Evolutionary conservation across 1,140 invertebrate species (phyloP), one percentile per base, ranked within the genome.

Genomic region (Macrotrachela quadricornifera): DNA sequence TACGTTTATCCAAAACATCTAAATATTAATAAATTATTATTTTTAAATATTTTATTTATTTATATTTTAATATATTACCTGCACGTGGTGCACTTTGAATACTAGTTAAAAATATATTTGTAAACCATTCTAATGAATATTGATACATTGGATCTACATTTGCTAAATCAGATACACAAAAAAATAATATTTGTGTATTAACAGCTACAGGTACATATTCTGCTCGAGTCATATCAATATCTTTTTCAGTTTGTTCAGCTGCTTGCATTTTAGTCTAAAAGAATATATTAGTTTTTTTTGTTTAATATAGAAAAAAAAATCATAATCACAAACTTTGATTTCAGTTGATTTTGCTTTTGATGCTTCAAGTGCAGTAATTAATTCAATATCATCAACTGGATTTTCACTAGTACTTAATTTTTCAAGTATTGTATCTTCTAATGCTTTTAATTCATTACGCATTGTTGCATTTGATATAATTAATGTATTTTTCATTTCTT

Each of bases 381-480:
- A 74, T 61, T 85, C 83, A 62, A 87, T 81, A 63, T 88, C 83
- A 63, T 90, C 85, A 4, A 88, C 73, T 57, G 86, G 86, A 12
- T 81, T 83, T 55, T 82, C 77, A 0, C 82, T 82, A 18, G 79
- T 74, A 65, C 81, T 84, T 0, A 90, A 67, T 50, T 84, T 66
- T 46, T 75, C 73, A 8, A 90, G 69, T 54, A 88, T 86, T 63
- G 81, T 84, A 64, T 86, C 81, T 70, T 90, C 85, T 50, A 88
- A 80, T 15, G 73, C 74, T 55, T 83, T 76, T 49, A 90, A 64
- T 58, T 83, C 80, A 12, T 77, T 77, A 64, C 83, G 85, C 66
- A 88, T 85, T 0, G 78, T 73, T 55, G 85, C 85, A 58, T 87
- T 87, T 57, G 78, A 79, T 8, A 80, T 73, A 51, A 86, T 80